Base-by-base conservation (phyloP, 1,140 invertebrate genomes). In the Pomacea maculata region DNA sequence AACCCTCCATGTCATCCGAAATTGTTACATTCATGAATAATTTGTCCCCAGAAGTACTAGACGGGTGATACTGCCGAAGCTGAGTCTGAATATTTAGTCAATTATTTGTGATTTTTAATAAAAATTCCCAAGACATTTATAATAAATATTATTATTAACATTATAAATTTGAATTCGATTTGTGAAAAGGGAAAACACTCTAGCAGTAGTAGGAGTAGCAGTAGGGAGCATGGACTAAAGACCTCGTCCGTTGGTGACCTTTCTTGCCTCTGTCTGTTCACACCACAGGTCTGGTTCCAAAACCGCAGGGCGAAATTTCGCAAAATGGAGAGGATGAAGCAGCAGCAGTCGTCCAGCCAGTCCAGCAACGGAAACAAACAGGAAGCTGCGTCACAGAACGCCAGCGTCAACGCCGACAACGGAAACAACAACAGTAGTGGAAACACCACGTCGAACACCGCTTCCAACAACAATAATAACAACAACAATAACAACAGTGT, bases 251-350 rank as follows among this genome's bases (percentile, higher is more conserved):
- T 65, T 61, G 57, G 4, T 61, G 57, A 61, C 15, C 11, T 61
- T 4, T 61, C 57, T 17, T 61, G 11, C 0, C 11, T 61, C 11
- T 17, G 57, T 17, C 9, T 61, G 15, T 73, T 45, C 67, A 29
- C 76, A 78, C 85, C 82, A 21, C 73, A 98, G 96, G 97, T 98
- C 45, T 98, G 97, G 97, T 99, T 98, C 89, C 97, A 98, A 93
- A 98, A 99, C 90, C 92, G 97, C 83, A 93, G 97, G 83, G 97
- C 97, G 0, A 99, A 99, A 91, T 98, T 98, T 88, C 81, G 89
- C 63, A 90, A 90, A 80, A 86, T 90, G 84, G 89, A 90, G 82
- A 78, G 86, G 74, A 85, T 86, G 81, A 89, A 89, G 77, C 86
- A 89, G 52, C 82, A 83, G 63, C 67, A 70, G 34, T 65, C 78